Base-by-base conservation (phyloP, 2,888 invertebrate species). In the Cryptophagus acutangulus region DNA sequence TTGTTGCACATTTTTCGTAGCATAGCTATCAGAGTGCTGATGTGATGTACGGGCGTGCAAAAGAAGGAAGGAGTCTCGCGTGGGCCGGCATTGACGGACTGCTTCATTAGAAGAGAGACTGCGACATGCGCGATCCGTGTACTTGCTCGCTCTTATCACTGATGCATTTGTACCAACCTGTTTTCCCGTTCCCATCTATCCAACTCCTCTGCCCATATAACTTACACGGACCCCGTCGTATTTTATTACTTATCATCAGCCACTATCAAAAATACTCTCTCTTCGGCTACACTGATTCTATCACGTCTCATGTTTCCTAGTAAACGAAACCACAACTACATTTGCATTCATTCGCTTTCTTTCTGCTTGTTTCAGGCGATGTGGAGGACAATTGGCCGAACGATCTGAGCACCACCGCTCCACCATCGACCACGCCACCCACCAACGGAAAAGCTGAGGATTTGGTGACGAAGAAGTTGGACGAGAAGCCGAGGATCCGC, bases 321-420 rank as follows among this genome's bases (percentile, higher is more conserved):
- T 51, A 54, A 46, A 40, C 40, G 43, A 12, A 31, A 41, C 44
- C 43, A 36, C 31, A 41, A 26, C 15, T 39, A 31, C 31, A 31
- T 31, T 31, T 31, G 12, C 31, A 31, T 31, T 31, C 13, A 31
- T 3, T 3, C 5, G 5, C 18, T 36, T 10, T 41, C 30, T 36
- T 45, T 51, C 34, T 61, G 59, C 59, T 62, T 52, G 58, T 77
- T 76, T 42, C 75, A 79, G 79, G 78, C 71, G 78, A 79, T 70
- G 77, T 76, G 71, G 78, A 78, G 74, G 78, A 78, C 74, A 77
- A 77, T 74, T 78, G 79, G 79, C 74, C 6, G 20, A 6, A 20
- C 20, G 9, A 20, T 26, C 26, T 3, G 36, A 36, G 8, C 42
- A 51, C 36, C 28, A 43, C n/a, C n/a, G n/a, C n/a, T 41, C 46